A percentile compares a stretch with the other conserved stretches of the same genome.
These are phyloP conservation scores for Pseudochirops corinnae DNA, from an alignment of 2,797 vertebrate genomes.

Conservation along the genomic window DNA sequence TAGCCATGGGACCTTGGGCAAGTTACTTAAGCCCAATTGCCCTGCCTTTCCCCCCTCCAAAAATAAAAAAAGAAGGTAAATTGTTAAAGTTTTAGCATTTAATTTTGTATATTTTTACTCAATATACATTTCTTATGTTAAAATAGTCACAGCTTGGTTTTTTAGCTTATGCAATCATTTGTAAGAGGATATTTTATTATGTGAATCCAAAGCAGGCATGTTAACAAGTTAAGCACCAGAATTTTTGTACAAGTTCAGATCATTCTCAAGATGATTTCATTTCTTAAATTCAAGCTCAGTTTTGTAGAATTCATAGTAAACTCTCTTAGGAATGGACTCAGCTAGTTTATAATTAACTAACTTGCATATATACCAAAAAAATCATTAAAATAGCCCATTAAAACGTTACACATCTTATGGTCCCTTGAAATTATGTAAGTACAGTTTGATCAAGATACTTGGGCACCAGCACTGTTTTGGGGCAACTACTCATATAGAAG, in stretches of 20 bases:
- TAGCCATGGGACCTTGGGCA: too few relatives aligned
- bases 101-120: slow-evolving; percentile 18
- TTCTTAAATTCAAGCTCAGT: slow-evolving; percentile 61
- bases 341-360: slow-evolving; percentile 51
- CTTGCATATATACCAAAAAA: slow-evolving; percentile 32
- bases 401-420: slow-evolving; percentile 4
- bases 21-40: too few relatives aligned
- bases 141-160: neutral
- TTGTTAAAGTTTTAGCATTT: neutral
- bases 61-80: neutral
- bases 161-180: neutral
- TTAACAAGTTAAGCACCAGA: neutral
- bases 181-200: neutral
- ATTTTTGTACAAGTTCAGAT: slow-evolving; percentile 33
- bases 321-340: neutral
- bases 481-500: slow-evolving; percentile 40
- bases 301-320: neutral
- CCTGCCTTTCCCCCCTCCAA: too few relatives aligned
- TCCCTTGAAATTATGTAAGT: slow-evolving; percentile 46
- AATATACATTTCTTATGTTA: slow-evolving; percentile 10
- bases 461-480: slow-evolving; percentile 40
- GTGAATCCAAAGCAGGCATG: neutral
- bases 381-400: slow-evolving; percentile 1
- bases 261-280: slow-evolving; percentile 36
- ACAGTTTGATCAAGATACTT: slow-evolving; percentile 43